These are phyloP conservation scores for Montipora cactus DNA, from an alignment of 64 coral and sea anemone species.

Conservation along the genomic window DNA sequence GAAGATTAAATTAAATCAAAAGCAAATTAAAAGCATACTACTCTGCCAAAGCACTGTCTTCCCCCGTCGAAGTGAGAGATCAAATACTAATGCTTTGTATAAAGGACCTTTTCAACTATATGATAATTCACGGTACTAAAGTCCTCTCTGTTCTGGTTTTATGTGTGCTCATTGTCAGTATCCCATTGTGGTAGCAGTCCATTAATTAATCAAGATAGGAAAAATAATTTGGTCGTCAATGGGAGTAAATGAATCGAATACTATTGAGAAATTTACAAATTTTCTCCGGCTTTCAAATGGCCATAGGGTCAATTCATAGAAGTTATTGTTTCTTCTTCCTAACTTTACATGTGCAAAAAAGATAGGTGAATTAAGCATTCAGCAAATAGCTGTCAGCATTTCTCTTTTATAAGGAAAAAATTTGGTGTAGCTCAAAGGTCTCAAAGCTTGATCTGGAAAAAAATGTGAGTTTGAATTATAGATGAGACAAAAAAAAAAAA, in stretches of 20 bases:
- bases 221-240: neutral
- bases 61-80: neutral
- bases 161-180: neutral
- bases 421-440: no score
- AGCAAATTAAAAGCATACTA: neutral
- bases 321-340: no score
- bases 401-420: no score
- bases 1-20: slow-evolving; percentile 7
- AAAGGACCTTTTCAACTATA: neutral
- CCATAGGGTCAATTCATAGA: no score
- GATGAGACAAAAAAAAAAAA: no score
- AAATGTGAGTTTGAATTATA: no score
- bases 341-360: no score
- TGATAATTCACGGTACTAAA: neutral
- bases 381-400: no score
- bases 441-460: no score
- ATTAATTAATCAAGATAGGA: slow-evolving; percentile 2
- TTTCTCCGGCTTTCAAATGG: neutral
- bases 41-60: neutral
- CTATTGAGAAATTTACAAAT: neutral
- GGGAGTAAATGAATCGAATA: neutral
- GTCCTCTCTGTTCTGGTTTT: neutral
- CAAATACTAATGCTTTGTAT: neutral
- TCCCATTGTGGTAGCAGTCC: neutral
- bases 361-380: no score